Evolutionary conservation across 2,113 vertebrate species (phyloP).

Genomic region (Amia ocellicauda): DNA sequence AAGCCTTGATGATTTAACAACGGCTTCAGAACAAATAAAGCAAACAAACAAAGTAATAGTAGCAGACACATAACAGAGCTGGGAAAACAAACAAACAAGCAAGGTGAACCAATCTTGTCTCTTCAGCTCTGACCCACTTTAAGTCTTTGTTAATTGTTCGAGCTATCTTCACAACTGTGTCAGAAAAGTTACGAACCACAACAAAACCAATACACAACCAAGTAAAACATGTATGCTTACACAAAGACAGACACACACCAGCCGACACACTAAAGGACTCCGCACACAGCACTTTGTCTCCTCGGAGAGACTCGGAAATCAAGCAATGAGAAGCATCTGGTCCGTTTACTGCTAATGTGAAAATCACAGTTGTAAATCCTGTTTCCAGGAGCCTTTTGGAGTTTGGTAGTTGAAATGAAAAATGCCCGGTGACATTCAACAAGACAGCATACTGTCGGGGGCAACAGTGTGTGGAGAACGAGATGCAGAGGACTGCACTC

Average conservation of each 20-base stretch:
- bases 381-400: not conserved
- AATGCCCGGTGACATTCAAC: not conserved
- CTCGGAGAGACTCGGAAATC: not conserved
- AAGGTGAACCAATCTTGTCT: no score
- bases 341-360: not conserved
- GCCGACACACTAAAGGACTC: not conserved
- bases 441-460: not conserved
- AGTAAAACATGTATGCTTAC: no score
- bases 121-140: no score
- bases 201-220: no score
- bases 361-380: not conserved
- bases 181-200: not conserved
- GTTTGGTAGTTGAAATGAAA: not conserved
- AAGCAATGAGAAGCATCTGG: no score
- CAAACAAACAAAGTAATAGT: slow-evolving; percentile 4
- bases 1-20: not conserved
- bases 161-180: not conserved
- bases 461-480: not conserved
- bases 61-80: no score
- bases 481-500: not conserved
- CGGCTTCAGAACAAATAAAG: not conserved
- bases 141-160: no score
- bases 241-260: not conserved
- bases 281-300: slow-evolving; percentile 12
- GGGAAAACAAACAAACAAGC: no score